Evolutionary conservation across 2,113 vertebrate species (phyloP).

Genomic region (Notechis scutatus): DNA sequence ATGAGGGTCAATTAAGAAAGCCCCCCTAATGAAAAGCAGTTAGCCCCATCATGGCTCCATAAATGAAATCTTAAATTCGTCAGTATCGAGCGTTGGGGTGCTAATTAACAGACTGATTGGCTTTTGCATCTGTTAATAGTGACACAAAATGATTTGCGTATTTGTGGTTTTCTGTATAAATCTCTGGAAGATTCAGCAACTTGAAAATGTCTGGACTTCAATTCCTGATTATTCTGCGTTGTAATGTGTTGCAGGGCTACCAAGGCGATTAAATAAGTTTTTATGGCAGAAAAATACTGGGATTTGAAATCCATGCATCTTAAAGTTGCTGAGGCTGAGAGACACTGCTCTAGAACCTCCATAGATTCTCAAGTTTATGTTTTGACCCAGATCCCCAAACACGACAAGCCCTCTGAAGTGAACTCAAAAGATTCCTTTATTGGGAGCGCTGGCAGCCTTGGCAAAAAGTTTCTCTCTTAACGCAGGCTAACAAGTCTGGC

Average conservation of each 20-base stretch:
- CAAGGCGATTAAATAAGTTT: background rate
- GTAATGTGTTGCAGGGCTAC: background rate
- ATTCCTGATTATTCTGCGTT: background rate
- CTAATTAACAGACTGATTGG: background rate
- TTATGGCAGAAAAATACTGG: background rate
- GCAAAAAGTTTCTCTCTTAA: too few relatives aligned
- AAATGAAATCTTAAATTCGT: background rate
- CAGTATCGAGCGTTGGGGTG: background rate
- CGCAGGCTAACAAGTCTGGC: too few relatives aligned
- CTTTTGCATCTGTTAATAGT: background rate
- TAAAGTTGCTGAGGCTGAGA: background rate
- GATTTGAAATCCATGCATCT: background rate
- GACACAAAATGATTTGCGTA: background rate
- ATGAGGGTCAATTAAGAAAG: conserved; percentile 8
- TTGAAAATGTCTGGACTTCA: background rate
- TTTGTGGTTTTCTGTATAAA: background rate
- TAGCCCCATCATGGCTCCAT: background rate
- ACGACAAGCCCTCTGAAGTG: too few relatives aligned
- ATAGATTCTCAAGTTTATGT: background rate
- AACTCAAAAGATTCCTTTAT: too few relatives aligned
- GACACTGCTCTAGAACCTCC: background rate
- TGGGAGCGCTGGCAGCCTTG: too few relatives aligned
- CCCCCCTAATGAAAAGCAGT: background rate
- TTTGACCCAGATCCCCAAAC: too few relatives aligned
- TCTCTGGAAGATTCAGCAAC: background rate